Evolutionary conservation across 2,113 vertebrate species (phyloP), one percentile per base, ranked within the genome.

Genomic region (Serilophus lunatus): DNA sequence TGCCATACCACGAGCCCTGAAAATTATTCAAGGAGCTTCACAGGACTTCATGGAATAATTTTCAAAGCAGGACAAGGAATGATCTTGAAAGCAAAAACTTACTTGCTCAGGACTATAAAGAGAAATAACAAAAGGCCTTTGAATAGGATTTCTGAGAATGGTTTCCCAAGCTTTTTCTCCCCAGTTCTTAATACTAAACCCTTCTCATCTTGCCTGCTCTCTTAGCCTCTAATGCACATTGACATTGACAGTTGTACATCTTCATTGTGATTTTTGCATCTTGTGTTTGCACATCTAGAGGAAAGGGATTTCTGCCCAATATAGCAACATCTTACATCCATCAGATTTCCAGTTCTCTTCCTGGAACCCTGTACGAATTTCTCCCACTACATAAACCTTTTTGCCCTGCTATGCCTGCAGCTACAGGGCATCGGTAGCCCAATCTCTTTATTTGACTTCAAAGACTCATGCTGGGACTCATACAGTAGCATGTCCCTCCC

Each of bases 11-110:
- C 14, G 44, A 74, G 56, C 82, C 5, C 2, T 75, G 70, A 92
- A 92, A 93, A 93, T 93, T 93, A 84, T 92, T 63, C 82, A 90
- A 82, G 90, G 74, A 87, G 35, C 56, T 93, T 91, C 92, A 84
- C 23, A 36, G 69, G 78, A 35, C 74, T 91, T 94, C 90, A 85
- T 71, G 88, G 85, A 85, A 75, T 87, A 90, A 87, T 87, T 85
- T 78, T 9, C 70, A 92, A 87, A 94, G 65, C 29, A 20, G 31
- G 1, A 1, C 8, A 12, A 29, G 29, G 66, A 59, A 79, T 35
- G 65, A 84, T 82, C 61, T 60, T 95, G 82, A 75, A 92, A 87
- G 42, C 65, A 59, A 33, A 71, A 93, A 78, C 61, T 82, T 68
- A 82, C 38, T 88, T 80, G 35, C 42, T 84, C 33, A 53, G n/a